Percentiles rank a stretch among this genome's conserved stretches.
Evolutionary conservation across 1,140 invertebrate species (phyloP).

Genomic region (Cotesia glomerata): DNA sequence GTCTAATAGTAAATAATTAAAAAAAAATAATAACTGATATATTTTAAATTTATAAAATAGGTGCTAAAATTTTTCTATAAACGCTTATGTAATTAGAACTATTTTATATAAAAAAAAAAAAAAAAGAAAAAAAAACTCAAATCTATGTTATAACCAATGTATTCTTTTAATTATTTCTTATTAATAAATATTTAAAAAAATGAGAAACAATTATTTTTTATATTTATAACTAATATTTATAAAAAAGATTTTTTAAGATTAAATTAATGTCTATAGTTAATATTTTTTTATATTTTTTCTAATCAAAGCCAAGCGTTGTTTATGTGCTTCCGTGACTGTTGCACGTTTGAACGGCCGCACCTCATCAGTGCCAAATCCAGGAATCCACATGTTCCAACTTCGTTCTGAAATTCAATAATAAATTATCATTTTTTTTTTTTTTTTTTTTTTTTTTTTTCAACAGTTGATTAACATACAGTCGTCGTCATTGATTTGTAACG

Average conservation of each 20-base stretch:
- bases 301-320: conserved; percentile 90
- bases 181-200: no score
- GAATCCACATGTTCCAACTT: conserved; percentile 96
- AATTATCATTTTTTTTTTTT: not conserved
- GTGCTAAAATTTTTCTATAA: no score
- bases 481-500: no score
- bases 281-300: conserved; percentile 93
- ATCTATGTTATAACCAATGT: no score
- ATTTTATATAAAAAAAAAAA: not conserved
- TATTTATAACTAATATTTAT: not conserved
- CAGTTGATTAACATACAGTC: not conserved
- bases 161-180: no score
- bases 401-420: conserved; percentile 73
- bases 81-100: not conserved
- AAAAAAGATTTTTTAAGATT: not conserved
- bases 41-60: no score
- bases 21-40: not conserved
- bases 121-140: no score
- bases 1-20: not conserved
- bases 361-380: conserved; percentile 94
- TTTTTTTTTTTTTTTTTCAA: not conserved
- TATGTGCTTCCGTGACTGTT: conserved; percentile 91
- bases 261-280: conserved; percentile 52
- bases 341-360: conserved; percentile 88
- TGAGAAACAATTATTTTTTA: not conserved